Percentiles rank a stretch among this genome's conserved stretches.
Evolutionary conservation across 2,113 vertebrate genomes (phyloP).

Genomic region (Lampris megalopsis): DNA sequence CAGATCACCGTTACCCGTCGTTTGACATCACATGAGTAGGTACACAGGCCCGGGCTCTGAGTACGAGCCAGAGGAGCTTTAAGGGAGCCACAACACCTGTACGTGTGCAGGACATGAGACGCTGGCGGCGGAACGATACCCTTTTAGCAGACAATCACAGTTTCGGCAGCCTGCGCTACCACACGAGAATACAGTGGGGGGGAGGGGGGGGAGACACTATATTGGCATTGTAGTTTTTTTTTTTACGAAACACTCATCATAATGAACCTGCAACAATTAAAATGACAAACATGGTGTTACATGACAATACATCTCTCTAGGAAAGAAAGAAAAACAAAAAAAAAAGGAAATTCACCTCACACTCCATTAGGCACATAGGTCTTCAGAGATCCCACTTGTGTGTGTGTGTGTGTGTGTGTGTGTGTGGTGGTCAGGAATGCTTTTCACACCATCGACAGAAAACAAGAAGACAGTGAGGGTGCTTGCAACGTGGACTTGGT

Average conservation of each 20-base stretch:
- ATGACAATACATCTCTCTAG: conserved; percentile 43
- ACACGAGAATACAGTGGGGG: conserved; percentile 42
- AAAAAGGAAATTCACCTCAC: conserved; percentile 55
- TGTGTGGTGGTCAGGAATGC: conserved; percentile 71
- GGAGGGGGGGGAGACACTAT: conserved; percentile 66
- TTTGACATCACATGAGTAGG: conserved; percentile 45
- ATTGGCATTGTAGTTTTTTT: conserved; percentile 55
- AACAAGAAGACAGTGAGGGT: conserved; percentile 31
- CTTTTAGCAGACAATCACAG: conserved; percentile 65
- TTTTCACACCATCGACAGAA: conserved; percentile 50
- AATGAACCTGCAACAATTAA: conserved; percentile 56
- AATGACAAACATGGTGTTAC: conserved; percentile 55
- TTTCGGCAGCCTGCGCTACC: conserved; percentile 72
- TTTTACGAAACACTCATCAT: conserved; percentile 59
- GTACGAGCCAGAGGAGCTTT: conserved; percentile 33
- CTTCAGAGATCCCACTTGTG: conserved; percentile 66
- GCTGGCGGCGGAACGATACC: conserved; percentile 39
- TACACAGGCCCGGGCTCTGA: conserved; percentile 31
- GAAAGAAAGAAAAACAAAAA: not conserved
- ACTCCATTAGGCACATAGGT: conserved; percentile 79
- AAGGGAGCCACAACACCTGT: not conserved
- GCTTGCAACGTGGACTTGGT: conserved; percentile 44
- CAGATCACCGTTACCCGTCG: conserved; percentile 53
- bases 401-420: no score
- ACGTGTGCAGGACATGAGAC: conserved; percentile 25